Base-by-base conservation (phyloP, 2,888 invertebrate genomes). In the Leucophenga maculata region DNA sequence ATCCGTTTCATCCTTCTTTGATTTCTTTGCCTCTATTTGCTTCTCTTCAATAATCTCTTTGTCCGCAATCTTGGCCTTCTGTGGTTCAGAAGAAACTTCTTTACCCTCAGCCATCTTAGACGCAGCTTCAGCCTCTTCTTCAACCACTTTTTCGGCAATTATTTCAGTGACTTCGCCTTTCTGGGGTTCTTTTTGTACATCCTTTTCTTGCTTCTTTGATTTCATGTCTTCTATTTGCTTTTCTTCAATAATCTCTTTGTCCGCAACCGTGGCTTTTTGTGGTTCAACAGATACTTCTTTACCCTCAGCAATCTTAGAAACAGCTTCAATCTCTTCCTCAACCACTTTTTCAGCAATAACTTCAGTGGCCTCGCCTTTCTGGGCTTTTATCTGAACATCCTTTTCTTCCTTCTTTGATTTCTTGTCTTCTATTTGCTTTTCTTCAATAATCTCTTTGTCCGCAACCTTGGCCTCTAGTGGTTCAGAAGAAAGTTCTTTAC, bases 1-100 rank as follows among this genome's bases (percentile, higher is more conserved):
- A 14, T 72, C 68, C n/a, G 59, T 62, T 32, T 70, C 65, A 31
- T 74, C 73, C 52, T 67, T n/a, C 54, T 77, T 72, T 71, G 75
- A 14, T 32, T 20, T 66, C 9, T 26, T 18, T n/a, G 22, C 60
- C 1, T 44, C 55, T 0, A 18, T 71, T 71, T 6, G 68, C 69
- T 57, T 64, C 67, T 16, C 55, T 62, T 70, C 44, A 39, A 46
- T 3, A n/a, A 11, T 50, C 2, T 9, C 48, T 20, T 44, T 26
- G n/a, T 31, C 55, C 1, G 16, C 6, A n/a, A 31, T 6, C 13
- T 13, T 57, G 3, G 57, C 74, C 71, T 3, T 71, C 70, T 59
- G 65, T 69, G 22, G 59, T 59, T 65, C 39, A 54, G 8, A 1
- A 18, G 14, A 16, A 1, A 2, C 54, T 18, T 52, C 31, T 8